Base-by-base conservation (phyloP, 2,797 vertebrate species). In the Thripadectes ignobilis region DNA sequence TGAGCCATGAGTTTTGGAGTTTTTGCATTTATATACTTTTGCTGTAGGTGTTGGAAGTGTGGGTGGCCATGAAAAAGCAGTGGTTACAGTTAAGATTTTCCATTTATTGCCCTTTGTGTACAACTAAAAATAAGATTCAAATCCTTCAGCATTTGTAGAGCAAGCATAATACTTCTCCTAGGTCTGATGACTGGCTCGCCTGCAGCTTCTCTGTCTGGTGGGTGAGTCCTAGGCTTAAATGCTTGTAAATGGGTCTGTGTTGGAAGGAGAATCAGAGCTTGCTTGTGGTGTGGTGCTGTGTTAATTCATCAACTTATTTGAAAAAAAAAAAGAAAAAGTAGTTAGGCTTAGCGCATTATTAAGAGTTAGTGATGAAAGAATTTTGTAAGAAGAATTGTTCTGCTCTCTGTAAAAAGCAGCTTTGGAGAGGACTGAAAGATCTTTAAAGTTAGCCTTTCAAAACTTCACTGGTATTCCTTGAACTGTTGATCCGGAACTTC, bases 1-100 rank as follows among this genome's bases (percentile, higher is more conserved):
- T 92, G 67, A 97, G 98, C 95, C 95, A 75, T 94, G 91, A 91
- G 65, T 94, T 94, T 76, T 97, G 96, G 95, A 96, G 62, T 89
- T 97, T 97, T 98, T 97, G 96, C 96, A 62, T 97, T 97, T 96
- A 94, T 97, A 96, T 96, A 96, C 92, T 97, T 96, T 67, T 76
- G 85, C 69, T 97, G 98, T 98, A 98, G 98, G 98, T 98, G 98
- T 97, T 97, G 96, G 96, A 96, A 94, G 98, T 98, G 99, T 99
- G 98, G 99, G 99, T 97, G 98, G 98, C 97, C 97, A 97, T 97
- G 97, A 98, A 98, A 98, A 98, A 98, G 96, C 93, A 95, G 98
- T 98, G 98, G 98, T 99, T 99, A 98, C 98, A 98, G 98, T 98
- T 98, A 98, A 99, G 97, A 99, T 98, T 99, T 99, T 99, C 99